Base-by-base conservation (phyloP, 1,140 invertebrate genomes). In the Dreissena polymorpha region DNA sequence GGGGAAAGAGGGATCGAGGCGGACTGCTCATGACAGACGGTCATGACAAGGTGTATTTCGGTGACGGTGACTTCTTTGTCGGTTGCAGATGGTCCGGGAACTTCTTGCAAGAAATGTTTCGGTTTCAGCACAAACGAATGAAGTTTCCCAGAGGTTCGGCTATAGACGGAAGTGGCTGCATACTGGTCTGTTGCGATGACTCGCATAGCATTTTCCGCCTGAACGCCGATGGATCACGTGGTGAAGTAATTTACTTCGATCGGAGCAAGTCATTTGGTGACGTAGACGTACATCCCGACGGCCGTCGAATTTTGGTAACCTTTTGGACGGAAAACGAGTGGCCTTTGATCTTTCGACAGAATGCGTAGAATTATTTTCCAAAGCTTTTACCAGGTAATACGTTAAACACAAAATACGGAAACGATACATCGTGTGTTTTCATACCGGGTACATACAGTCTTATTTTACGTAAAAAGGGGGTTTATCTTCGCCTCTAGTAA, bases 261-360 rank as follows among this genome's bases (percentile, higher is more conserved):
- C 16, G 67, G 8, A 18, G 10, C 10, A 69, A 69, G 27, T 29
- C 10, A 29, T 69, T 13, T 39, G 67, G 67, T 10, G 67, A 69
- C 27, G 29, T 69, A 25, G 67, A 69, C 23, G 21, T 39, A 18
- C 21, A 69, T 29, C 29, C 67, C 5, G 23, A 25, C 25, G 67
- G 67, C n/a, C 21, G 29, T 5, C 5, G 23, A 18, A 27, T 25
- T 18, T 39, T 69, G 10, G 29, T 29, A 6, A 13, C 67, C 10
- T 69, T 69, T 69, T 69, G 67, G 67, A n/a, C n/a, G 10, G 67
- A 69, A 8, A 69, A 69, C 39, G 23, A 69, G 25, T 69, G 67
- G 67, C 67, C 67, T 10, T 8, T 69, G 3, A 21, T 69, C 29
- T 69, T 13, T 23, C 10, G 18, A 69, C 8, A 10, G 18, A 29